Conservation (phyloP, 2,113 vertebrate genomes). For the Ciconia boyciana region DNA sequence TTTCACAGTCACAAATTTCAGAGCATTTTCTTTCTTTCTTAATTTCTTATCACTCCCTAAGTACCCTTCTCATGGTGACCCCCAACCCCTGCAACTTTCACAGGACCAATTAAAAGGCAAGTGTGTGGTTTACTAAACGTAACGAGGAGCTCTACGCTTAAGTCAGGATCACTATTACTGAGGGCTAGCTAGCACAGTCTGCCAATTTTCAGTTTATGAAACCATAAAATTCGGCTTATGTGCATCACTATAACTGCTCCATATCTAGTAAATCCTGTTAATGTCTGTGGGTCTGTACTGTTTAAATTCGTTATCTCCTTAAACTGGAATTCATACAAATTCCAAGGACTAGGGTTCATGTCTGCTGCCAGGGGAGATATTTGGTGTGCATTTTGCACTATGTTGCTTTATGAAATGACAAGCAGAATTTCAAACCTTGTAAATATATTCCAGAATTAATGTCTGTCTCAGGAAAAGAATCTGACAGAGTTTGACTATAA, state of each 20-base stretch:
- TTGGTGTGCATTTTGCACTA: not conserved
- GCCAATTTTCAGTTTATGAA: not conserved
- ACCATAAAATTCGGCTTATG: not conserved
- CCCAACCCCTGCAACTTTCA: not conserved
- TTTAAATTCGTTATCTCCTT: constrained; percentile 10
- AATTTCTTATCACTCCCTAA: not conserved
- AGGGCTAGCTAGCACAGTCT: not conserved
- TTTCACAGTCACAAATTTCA: not conserved
- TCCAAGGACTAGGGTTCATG: not conserved
- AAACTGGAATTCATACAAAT: not conserved
- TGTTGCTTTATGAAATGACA: not conserved
- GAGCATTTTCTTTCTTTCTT: not conserved
- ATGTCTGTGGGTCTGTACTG: not conserved
- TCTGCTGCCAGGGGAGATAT: not conserved
- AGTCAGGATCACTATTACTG: not conserved
- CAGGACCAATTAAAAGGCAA: not conserved
- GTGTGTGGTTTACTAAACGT: not conserved
- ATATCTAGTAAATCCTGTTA: not conserved
- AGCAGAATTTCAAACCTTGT: not conserved
- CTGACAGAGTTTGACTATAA: not conserved
- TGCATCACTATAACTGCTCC: not conserved
- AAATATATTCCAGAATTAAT: not conserved
- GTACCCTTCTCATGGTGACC: not conserved
- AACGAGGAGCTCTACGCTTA: not conserved
- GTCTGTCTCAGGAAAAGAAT: not conserved